phyloP scores from a whole-genome alignment of 2,797 vertebrate species.

The Pangasius sanitwongsei region DNA sequence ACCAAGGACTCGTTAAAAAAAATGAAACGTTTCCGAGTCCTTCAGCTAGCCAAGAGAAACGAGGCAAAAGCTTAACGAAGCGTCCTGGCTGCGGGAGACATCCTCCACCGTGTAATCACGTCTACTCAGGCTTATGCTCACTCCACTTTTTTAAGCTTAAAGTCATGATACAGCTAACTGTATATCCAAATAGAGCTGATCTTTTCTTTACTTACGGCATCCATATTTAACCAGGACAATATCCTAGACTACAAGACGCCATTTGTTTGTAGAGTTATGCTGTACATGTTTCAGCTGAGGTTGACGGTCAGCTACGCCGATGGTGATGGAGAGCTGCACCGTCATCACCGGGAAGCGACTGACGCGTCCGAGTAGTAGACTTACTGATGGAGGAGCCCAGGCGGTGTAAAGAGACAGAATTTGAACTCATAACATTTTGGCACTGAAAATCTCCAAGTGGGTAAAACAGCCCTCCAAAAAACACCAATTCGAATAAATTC shows the following conservation, averaged over 20 bases:
- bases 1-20: conserved; percentile 55
- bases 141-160: neutral
- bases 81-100: conserved; percentile 32
- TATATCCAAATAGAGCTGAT: neutral
- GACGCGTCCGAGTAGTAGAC: neutral
- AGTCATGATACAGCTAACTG: neutral
- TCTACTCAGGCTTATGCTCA: conserved; percentile 1
- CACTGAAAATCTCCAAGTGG: neutral
- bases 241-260: neutral
- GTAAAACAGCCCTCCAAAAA: neutral
- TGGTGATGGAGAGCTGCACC: neutral
- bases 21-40: conserved; percentile 52
- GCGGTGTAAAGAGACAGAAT: neutral
- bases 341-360: neutral
- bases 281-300: neutral
- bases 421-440: neutral
- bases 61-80: conserved; percentile 43
- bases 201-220: neutral
- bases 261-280: neutral
- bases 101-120: conserved; percentile 5
- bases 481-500: neutral
- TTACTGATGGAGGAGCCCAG: neutral
- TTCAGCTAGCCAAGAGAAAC: conserved; percentile 39
- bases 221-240: too few species aligned
- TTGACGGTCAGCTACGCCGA: neutral